Evolutionary conservation across 2,888 invertebrate genomes (phyloP).

Genomic region (Timema cristinae): DNA sequence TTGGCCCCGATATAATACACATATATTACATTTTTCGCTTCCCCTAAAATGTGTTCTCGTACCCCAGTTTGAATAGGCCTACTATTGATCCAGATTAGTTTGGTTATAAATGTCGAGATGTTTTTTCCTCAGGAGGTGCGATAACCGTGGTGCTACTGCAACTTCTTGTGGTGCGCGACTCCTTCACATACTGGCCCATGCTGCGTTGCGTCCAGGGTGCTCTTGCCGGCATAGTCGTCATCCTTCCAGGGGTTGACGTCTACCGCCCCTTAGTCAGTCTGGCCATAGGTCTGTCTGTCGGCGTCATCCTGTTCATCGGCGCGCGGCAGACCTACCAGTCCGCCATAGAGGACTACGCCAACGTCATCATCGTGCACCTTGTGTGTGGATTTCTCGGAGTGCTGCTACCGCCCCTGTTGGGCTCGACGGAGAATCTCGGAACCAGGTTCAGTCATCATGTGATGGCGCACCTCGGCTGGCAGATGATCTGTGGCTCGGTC

Average conservation of each 20-base stretch:
- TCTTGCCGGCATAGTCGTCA: conserved; percentile 40
- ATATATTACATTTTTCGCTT: too few relatives aligned
- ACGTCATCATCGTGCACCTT: conserved; percentile 41
- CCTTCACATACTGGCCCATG: conserved; percentile 41
- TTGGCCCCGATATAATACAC: too few relatives aligned
- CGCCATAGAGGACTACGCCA: conserved; percentile 44
- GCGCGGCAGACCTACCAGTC: conserved; percentile 38
- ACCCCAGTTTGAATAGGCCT: too few relatives aligned
- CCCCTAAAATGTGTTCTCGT: too few relatives aligned
- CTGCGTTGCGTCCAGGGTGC: conserved; percentile 42
- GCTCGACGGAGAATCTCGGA: conserved; percentile 31
- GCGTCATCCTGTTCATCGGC: conserved; percentile 28
- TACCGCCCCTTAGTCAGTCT: conserved; percentile 39
- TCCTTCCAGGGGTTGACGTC: conserved; percentile 41
- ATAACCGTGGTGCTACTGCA: conserved; percentile 21
- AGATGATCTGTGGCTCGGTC: neutral
- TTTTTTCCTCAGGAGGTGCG: conserved; percentile 34
- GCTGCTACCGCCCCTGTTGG: conserved; percentile 38
- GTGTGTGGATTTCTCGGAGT: conserved; percentile 39
- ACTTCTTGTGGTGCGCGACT: conserved; percentile 31
- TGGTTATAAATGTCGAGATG: conserved; percentile 17
- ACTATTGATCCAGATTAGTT: too few relatives aligned
- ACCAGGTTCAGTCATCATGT: conserved; percentile 25
- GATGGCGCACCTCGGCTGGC: conserved; percentile 16
- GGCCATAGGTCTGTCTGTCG: conserved; percentile 29